These are phyloP conservation scores for Pocillopora meandrina DNA, from an alignment of 92 coral and sea anemone species.

Conservation along the genomic window DNA sequence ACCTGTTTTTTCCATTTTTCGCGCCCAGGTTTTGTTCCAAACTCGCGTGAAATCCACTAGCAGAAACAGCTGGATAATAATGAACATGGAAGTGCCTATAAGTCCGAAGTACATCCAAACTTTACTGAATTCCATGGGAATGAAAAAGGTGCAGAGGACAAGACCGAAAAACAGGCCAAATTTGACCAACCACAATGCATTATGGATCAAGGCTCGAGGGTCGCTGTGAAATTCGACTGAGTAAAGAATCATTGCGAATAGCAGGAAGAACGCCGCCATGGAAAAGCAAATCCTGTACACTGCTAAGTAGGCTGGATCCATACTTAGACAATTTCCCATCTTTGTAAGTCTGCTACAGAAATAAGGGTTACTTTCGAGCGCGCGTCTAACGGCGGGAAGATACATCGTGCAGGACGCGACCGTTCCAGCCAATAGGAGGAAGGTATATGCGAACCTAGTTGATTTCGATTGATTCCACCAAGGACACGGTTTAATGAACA, in stretches of 20 bases:
- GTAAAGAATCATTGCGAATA: conserved; percentile 83
- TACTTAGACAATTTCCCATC: conserved; percentile 89
- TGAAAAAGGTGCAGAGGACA: conserved; percentile 80
- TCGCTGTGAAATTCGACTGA: conserved; percentile 71
- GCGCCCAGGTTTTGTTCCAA: conserved; percentile 71
- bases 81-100: conserved; percentile 84
- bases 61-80: conserved; percentile 77
- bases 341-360: conserved; percentile 80
- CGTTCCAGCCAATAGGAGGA: conserved; percentile 79
- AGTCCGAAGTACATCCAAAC: conserved; percentile 90
- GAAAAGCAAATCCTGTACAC: conserved; percentile 94
- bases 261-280: conserved; percentile 92
- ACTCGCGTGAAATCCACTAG: conserved; percentile 76
- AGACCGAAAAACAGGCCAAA: conserved; percentile 91
- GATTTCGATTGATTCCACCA: conserved; percentile 76
- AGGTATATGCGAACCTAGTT: conserved; percentile 78
- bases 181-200: conserved; percentile 92
- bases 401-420: conserved; percentile 73
- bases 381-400: conserved; percentile 73
- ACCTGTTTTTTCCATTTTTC: conserved; percentile 67
- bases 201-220: conserved; percentile 89
- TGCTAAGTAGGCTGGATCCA: conserved; percentile 97
- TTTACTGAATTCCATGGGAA: conserved; percentile 88
- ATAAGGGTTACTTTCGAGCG: conserved; percentile 74
- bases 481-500: conserved; percentile 80